Base-by-base conservation (phyloP, 1,140 invertebrate species). In the Cardiocondyla obscurior region DNA sequence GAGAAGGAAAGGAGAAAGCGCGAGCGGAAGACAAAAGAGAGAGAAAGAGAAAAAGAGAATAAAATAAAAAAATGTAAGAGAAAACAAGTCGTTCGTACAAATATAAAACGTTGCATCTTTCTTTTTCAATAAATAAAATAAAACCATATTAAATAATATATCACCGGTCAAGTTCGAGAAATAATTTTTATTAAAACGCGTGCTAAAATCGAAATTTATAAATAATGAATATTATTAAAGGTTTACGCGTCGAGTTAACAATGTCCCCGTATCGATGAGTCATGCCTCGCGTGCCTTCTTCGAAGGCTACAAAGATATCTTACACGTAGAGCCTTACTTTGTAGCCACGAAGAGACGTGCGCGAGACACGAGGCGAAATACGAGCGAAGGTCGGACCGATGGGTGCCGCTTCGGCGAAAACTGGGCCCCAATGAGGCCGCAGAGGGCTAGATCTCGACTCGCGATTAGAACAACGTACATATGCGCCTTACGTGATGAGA, bases 1-100 rank as follows among this genome's bases (percentile, higher is more conserved):
- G 89, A 91, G 91, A 92, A 91, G 55, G 67, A 82, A 82, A 86
- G 69, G 28, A 62, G 72, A 81, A n/a, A 72, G 12, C 19, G 70
- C 82, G n/a, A 81, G 72, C 25, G 72, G 14, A 44, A 36, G 58
- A 64, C 49, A 28, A 70, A 82, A 77, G 79, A 51, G 55, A 88
- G 73, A 60, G 60, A 39, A 36, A 81, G 49, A 85, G 49, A 62
- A 22, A 19, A 70, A n/a, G n/a, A n/a, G n/a, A n/a, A n/a, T n/a
- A n/a, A n/a, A n/a, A n/a, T n/a, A n/a, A 6, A 53, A 16, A 8
- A 85, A 42, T 1, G 25, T 36, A 65, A 72, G 55, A 39, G 53
- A 73, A 28, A 81, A 83, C 64, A 44, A 44, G 39, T 72, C 64
- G 16, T 49, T 44, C 36, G 28, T 73, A 84, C 72, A 72, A 85